A percentile compares a stretch with the other conserved stretches of the same genome.
These are phyloP conservation scores for Phainopepla nitens DNA, from an alignment of 2,113 vertebrate species.

Conservation along the genomic window DNA sequence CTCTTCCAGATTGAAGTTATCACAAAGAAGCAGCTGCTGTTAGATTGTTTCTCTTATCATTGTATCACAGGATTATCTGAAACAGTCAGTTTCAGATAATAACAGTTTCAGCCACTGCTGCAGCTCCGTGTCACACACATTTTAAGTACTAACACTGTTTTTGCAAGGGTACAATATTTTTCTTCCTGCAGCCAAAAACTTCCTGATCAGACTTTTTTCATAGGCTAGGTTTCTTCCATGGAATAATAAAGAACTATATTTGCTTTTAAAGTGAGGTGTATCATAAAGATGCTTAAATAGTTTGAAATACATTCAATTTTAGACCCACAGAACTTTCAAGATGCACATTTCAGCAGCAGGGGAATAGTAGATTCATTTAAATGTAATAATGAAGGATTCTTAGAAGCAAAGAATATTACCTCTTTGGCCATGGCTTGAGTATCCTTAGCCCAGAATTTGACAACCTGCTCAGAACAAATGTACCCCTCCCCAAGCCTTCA, in stretches of 20 bases:
- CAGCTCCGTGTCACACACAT: neutral
- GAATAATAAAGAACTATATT: neutral
- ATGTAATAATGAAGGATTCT: neutral
- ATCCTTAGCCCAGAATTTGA: neutral
- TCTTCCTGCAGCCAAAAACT: neutral
- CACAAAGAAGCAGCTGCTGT: neutral
- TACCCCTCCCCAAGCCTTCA: neutral
- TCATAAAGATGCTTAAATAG: neutral
- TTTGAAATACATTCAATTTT: neutral
- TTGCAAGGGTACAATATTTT: neutral
- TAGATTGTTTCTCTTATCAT: neutral
- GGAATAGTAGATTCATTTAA: neutral
- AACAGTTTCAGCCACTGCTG: neutral
- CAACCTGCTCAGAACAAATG: neutral
- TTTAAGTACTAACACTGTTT: neutral
- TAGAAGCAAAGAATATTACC: neutral
- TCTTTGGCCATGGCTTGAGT: neutral
- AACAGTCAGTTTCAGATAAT: neutral
- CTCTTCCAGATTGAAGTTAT: conserved; percentile 25
- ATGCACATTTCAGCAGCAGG: neutral
- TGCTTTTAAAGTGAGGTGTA: neutral
- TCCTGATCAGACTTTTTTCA: neutral
- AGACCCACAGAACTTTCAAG: neutral
- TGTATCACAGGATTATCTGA: neutral
- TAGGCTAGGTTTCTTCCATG: neutral